A percentile compares a stretch with the other conserved stretches of the same genome.
Conservation (phyloP, 2,797 vertebrate species). For the Melopsittacus undulatus region DNA sequence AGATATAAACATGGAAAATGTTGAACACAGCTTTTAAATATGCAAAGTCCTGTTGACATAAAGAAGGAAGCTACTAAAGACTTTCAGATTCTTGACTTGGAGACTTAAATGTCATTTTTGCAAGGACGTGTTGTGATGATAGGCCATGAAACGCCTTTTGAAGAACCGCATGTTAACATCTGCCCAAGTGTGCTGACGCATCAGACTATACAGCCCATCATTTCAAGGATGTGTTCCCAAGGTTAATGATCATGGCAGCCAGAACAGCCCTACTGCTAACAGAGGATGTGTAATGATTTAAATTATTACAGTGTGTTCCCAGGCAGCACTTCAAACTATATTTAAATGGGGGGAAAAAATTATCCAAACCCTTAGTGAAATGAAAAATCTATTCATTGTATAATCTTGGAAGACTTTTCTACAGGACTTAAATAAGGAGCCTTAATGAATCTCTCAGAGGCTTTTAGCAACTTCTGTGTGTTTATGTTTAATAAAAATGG, state of each 20-base stretch:
- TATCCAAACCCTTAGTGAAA: constrained; percentile 1
- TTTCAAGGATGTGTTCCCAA: constrained; percentile 20
- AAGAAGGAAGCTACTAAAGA: not conserved
- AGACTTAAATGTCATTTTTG: not conserved
- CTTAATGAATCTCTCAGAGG: constrained; percentile 48
- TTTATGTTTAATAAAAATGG: constrained; percentile 59
- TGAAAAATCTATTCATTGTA: constrained; percentile 52
- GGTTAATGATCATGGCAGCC: not conserved
- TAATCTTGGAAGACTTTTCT: constrained; percentile 47
- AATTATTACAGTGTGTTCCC: constrained; percentile 29
- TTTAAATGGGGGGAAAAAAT: not conserved
- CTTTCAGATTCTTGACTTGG: not conserved
- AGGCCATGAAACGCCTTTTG: not conserved
- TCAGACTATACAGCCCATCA: not conserved
- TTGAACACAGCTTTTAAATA: not conserved
- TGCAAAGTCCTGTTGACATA: not conserved
- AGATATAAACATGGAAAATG: not conserved
- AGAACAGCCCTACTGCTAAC: not conserved
- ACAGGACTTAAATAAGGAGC: constrained; percentile 20
- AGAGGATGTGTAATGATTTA: constrained; percentile 9
- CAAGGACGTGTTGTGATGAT: not conserved
- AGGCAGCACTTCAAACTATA: constrained; percentile 48
- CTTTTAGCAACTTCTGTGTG: constrained; percentile 41
- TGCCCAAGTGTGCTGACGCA: not conserved
- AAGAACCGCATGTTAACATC: not conserved